Conservation (phyloP, 2,797 vertebrate species). For the Ctenosaura bakeri region DNA sequence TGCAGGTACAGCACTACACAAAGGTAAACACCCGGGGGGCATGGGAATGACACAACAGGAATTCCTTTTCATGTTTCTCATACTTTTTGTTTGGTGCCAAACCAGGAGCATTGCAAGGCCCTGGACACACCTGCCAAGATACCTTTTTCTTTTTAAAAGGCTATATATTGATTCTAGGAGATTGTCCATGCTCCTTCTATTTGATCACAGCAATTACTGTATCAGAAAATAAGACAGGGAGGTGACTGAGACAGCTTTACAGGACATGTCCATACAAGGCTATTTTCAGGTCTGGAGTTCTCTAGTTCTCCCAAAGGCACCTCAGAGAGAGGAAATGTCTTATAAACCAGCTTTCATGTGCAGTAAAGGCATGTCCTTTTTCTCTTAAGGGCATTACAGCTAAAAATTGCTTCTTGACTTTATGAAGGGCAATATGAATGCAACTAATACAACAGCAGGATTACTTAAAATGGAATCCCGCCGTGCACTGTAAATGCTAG, state of each 20-base stretch:
- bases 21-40: neutral
- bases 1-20: neutral
- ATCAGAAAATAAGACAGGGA: neutral
- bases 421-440: accelerated
- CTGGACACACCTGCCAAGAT: neutral
- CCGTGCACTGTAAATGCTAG: neutral
- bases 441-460: neutral
- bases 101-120: neutral
- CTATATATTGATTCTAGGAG: neutral
- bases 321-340: neutral
- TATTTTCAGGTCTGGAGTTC: neutral
- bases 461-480: neutral
- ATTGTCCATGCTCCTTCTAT: neutral
- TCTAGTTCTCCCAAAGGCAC: neutral
- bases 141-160: neutral
- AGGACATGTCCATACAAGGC: neutral
- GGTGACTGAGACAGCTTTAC: neutral
- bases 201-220: neutral
- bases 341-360: no score
- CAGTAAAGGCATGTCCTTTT: neutral
- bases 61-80: neutral
- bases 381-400: neutral
- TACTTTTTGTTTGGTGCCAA: neutral
- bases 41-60: no score
- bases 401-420: neutral